A percentile compares a stretch with the other conserved stretches of the same genome.
Evolutionary conservation across 2,113 vertebrate genomes (phyloP).

Genomic region (Melierax canorus): DNA sequence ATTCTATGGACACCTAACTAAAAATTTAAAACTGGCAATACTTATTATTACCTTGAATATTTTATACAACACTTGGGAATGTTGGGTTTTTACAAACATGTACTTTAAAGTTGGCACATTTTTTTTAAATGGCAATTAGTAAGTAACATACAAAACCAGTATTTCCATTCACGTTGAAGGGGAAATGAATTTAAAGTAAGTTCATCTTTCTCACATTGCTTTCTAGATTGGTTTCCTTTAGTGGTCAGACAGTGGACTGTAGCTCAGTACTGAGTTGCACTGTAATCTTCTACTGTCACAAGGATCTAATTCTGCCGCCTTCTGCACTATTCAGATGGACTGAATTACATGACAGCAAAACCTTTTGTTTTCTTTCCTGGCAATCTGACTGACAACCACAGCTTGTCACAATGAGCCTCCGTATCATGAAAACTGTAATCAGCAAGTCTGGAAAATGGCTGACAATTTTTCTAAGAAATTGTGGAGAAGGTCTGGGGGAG

Average conservation of each 20-base stretch:
- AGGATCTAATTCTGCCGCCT: neutral
- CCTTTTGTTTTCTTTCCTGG: conserved; percentile 6
- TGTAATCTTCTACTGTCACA: neutral
- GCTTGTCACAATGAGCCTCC: conserved; percentile 10
- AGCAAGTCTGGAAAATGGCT: neutral
- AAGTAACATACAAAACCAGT: conserved; percentile 51
- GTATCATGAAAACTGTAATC: neutral
- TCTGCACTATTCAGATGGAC: neutral
- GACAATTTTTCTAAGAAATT: neutral
- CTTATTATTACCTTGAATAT: conserved; percentile 41
- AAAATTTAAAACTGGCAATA: conserved; percentile 71
- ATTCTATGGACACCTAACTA: conserved; percentile 49
- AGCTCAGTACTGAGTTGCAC: neutral
- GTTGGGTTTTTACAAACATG: conserved; percentile 36
- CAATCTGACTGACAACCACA: conserved; percentile 66
- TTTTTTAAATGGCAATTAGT: conserved; percentile 53
- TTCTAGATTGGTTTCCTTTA: conserved; percentile 40
- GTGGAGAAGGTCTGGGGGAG: neutral
- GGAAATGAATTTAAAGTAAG: neutral
- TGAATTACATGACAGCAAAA: neutral
- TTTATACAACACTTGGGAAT: conserved; percentile 58
- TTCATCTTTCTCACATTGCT: conserved; percentile 35
- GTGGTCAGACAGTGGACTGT: conserved; percentile 12
- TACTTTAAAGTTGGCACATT: conserved; percentile 72
- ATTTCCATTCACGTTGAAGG: neutral